A percentile compares a stretch with the other conserved stretches of the same genome.
phyloP scores from a whole-genome alignment of 2,113 vertebrate species.

The Anarrhichthys ocellatus region DNA sequence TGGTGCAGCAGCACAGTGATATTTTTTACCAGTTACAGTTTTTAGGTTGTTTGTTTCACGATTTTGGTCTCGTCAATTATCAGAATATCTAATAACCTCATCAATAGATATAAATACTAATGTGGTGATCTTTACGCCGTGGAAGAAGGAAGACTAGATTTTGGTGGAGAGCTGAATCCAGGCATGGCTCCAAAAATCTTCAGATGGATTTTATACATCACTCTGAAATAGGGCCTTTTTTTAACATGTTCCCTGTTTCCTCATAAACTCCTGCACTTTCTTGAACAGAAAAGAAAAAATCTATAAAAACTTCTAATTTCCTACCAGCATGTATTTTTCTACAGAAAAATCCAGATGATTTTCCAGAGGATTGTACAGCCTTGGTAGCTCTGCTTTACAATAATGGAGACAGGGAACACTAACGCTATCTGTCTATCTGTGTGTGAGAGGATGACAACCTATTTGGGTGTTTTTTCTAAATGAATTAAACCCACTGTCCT shows the following conservation, averaged over 20 bases:
- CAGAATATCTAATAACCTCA: constrained; percentile 2
- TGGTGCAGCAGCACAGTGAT: neutral
- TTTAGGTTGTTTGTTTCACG: neutral
- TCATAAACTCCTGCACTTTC: constrained; percentile 2
- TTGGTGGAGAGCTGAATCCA: constrained; percentile 1
- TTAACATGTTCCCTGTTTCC: neutral
- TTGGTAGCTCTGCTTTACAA: neutral
- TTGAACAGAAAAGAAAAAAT: neutral
- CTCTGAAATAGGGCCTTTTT: neutral
- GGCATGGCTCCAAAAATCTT: neutral
- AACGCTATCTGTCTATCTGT: neutral
- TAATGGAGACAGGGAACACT: neutral
- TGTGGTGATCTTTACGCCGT: neutral
- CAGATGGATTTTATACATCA: neutral
- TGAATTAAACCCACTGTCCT: neutral
- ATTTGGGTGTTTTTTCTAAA: neutral
- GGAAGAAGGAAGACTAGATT: neutral
- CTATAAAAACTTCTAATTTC: neutral
- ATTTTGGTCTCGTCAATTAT: neutral
- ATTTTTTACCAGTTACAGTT: neutral
- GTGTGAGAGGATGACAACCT: constrained; percentile 1
- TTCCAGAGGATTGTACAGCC: neutral
- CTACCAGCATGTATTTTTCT: neutral
- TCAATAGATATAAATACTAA: neutral
- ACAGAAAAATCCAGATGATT: neutral